A percentile compares a stretch with the other conserved stretches of the same genome.
Conservation (phyloP, 2,797 vertebrate species). For the Neosilurus hyrtlii region DNA sequence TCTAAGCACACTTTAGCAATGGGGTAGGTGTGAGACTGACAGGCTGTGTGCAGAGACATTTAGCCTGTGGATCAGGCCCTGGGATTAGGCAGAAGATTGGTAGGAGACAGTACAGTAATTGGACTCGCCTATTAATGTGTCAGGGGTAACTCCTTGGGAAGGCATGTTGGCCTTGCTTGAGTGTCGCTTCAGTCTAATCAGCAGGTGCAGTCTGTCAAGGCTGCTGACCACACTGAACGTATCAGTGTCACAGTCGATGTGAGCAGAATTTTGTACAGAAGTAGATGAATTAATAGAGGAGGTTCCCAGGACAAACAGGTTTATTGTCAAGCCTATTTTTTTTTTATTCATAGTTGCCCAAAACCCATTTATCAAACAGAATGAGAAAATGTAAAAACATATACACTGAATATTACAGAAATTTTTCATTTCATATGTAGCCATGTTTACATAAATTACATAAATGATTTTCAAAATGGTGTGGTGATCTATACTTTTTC, state of each 20-base stretch:
- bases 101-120: constrained; percentile 24
- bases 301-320: background rate
- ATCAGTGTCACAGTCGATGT: background rate
- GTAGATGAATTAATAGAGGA: background rate
- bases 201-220: constrained; percentile 5
- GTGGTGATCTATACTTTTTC: background rate
- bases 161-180: background rate
- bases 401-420: background rate
- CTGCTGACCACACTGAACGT: constrained; percentile 1
- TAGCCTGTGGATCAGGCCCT: constrained; percentile 31
- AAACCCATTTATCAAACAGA: background rate
- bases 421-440: background rate
- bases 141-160: background rate
- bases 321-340: background rate
- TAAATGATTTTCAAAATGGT: background rate
- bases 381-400: background rate
- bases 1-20: constrained; percentile 12
- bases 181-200: constrained; percentile 5
- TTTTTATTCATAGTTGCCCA: background rate
- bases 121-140: constrained; percentile 25
- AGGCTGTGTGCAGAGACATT: constrained; percentile 20
- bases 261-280: background rate
- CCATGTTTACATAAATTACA: background rate
- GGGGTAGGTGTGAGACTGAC: constrained; percentile 19
- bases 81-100: constrained; percentile 27